phyloP scores from a whole-genome alignment of 2,113 vertebrate species.

The Rhinolophus sinicus region DNA sequence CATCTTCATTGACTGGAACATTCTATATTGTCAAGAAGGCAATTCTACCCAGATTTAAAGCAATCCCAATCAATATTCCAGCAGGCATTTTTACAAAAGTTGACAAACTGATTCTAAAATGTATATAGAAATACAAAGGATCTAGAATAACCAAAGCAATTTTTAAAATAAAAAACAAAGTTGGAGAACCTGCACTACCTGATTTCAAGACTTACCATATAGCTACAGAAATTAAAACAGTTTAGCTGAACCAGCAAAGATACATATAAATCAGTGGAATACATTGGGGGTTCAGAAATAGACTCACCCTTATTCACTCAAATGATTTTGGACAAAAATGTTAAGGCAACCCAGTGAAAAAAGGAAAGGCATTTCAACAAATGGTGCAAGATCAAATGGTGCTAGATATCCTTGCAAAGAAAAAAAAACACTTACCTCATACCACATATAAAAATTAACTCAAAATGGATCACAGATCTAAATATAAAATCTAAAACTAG shows the following conservation, averaged over 20 bases:
- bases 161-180: not conserved
- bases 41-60: conserved; percentile 25
- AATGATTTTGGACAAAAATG: conserved; percentile 40
- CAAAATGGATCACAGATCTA: not conserved
- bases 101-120: conserved; percentile 12
- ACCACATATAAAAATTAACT: not conserved
- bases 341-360: not conserved
- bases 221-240: not conserved
- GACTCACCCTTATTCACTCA: not conserved
- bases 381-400: not conserved
- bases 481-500: conserved; percentile 8
- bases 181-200: not conserved
- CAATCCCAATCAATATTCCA: conserved; percentile 26
- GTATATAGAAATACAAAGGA: not conserved
- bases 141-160: not conserved
- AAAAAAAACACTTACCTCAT: not conserved
- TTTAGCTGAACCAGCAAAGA: not conserved
- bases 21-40: not conserved
- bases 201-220: not conserved
- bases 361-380: conserved; percentile 30
- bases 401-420: not conserved
- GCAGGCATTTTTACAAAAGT: not conserved
- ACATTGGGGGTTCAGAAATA: not conserved
- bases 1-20: not conserved
- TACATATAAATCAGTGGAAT: not conserved